Evolutionary conservation across 2,888 invertebrate species (phyloP).

Genomic region (Carpatolechia fugitivella): DNA sequence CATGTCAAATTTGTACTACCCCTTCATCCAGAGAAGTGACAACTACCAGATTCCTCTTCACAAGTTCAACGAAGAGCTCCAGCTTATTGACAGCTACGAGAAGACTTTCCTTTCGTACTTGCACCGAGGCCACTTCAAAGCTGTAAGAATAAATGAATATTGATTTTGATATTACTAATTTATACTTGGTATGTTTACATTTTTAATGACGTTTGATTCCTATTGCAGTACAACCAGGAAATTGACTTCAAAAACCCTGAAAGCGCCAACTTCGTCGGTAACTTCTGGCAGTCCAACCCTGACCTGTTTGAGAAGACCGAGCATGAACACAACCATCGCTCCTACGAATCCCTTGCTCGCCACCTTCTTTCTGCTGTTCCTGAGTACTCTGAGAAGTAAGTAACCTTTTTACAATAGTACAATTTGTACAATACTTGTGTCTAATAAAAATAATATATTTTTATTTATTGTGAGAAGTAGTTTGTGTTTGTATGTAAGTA

Average conservation of each 20-base stretch:
- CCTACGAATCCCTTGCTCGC: slow-evolving; percentile 79
- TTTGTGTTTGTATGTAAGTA: no score
- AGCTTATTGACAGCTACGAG: slow-evolving; percentile 81
- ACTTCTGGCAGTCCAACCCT: slow-evolving; percentile 78
- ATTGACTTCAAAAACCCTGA: slow-evolving; percentile 54
- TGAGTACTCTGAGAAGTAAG: slow-evolving; percentile 42
- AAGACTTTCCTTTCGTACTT: slow-evolving; percentile 71
- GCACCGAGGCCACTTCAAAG: slow-evolving; percentile 79
- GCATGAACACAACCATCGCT: slow-evolving; percentile 62
- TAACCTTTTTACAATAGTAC: neutral
- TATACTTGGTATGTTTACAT: neutral
- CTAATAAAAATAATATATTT: neutral
- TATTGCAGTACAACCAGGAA: slow-evolving; percentile 54
- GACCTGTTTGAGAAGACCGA: slow-evolving; percentile 59
- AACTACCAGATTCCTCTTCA: slow-evolving; percentile 79
- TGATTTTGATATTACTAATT: neutral
- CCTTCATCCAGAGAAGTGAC: slow-evolving; percentile 79
- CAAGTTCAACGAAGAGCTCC: slow-evolving; percentile 62
- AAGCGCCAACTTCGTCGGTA: slow-evolving; percentile 76
- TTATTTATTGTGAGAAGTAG: no score
- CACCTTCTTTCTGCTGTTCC: slow-evolving; percentile 56
- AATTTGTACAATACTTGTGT: no score
- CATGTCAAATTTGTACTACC: slow-evolving; percentile 41
- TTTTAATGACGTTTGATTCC: neutral
- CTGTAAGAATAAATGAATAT: slow-evolving; percentile 58